Conservation (phyloP, 2,113 vertebrate genomes). For the Chionodraco myersi region DNA sequence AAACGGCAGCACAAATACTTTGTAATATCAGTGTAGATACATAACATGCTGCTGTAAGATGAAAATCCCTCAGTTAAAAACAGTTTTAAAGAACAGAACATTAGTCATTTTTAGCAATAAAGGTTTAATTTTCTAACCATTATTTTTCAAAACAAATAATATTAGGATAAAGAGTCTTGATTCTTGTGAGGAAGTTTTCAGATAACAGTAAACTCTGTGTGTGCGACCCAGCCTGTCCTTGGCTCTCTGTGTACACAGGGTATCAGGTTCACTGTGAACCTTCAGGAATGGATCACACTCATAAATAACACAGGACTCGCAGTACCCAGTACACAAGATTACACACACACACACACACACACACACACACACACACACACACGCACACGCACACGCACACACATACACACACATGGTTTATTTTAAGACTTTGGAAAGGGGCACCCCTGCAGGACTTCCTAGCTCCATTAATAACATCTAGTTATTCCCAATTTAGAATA, state of each 20-base stretch:
- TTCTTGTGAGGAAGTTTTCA: conserved; percentile 1
- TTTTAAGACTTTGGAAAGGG: conserved; percentile 52
- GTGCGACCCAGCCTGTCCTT: conserved; percentile 27
- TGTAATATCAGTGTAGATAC: background rate
- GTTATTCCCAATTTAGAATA: too few relatives aligned
- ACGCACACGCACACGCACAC: conserved; percentile 27
- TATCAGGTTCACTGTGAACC: conserved; percentile 64
- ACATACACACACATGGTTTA: conserved; percentile 24
- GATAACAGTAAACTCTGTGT: background rate
- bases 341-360: conserved; percentile 20
- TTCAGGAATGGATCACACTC: conserved; percentile 58
- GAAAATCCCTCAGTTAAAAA: background rate
- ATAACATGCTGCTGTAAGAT: background rate
- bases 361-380: conserved; percentile 28
- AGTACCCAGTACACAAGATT: conserved; percentile 4
- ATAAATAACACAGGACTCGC: conserved; percentile 64
- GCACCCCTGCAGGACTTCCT: background rate
- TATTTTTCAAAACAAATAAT: too few relatives aligned
- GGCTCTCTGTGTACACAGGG: conserved; percentile 6
- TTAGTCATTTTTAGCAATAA: too few relatives aligned
- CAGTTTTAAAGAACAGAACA: too few relatives aligned
- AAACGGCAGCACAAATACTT: background rate
- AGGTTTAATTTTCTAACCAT: too few relatives aligned
- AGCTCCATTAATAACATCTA: conserved; percentile 3
- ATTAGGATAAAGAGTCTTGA: background rate